A percentile compares a stretch with the other conserved stretches of the same genome.
Evolutionary conservation across 2,888 invertebrate genomes (phyloP).

Genomic region (Chloroclysta siterata): DNA sequence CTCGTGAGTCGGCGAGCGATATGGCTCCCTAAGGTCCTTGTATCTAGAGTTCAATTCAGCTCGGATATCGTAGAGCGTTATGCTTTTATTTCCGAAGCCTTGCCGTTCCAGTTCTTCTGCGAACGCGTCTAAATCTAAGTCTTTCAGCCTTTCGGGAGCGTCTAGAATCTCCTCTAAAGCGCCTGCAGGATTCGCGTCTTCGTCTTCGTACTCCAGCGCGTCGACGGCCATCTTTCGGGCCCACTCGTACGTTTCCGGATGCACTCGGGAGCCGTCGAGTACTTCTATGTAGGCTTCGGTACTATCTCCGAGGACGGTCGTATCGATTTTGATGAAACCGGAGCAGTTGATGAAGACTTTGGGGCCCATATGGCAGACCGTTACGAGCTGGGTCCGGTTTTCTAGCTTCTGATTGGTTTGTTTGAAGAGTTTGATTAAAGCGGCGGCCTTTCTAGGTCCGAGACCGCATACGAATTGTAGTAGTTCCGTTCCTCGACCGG

Average conservation of each 20-base stretch:
- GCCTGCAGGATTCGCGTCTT: constrained; percentile 97
- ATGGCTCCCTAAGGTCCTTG: constrained; percentile 93
- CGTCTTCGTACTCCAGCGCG: constrained; percentile 98
- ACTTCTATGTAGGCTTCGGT: constrained; percentile 98
- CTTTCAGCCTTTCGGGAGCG: constrained; percentile 96
- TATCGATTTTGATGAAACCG: constrained; percentile 99
- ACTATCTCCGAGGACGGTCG: constrained; percentile 96
- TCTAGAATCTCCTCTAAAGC: constrained; percentile 99
- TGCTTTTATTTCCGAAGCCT: constrained; percentile 95
- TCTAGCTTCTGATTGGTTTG: constrained; percentile 96
- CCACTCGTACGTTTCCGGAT: constrained; percentile 99
- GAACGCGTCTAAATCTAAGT: constrained; percentile 98
- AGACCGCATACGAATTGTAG: constrained; percentile 99
- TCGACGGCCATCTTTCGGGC: constrained; percentile 99
- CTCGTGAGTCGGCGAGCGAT: constrained; percentile 91
- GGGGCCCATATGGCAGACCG: constrained; percentile 98
- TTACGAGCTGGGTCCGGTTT: constrained; percentile 97
- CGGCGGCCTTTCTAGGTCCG: constrained; percentile 97
- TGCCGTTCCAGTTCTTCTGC: constrained; percentile 98
- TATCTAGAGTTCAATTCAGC: constrained; percentile 97
- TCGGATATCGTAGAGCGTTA: constrained; percentile 98
- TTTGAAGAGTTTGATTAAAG: constrained; percentile 93
- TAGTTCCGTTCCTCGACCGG: constrained; percentile 93
- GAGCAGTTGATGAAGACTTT: constrained; percentile 99
- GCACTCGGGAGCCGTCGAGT: constrained; percentile 98